These are phyloP conservation scores for Lasioglossum oenotherae DNA, from an alignment of 2,888 invertebrate species.

Conservation along the genomic window DNA sequence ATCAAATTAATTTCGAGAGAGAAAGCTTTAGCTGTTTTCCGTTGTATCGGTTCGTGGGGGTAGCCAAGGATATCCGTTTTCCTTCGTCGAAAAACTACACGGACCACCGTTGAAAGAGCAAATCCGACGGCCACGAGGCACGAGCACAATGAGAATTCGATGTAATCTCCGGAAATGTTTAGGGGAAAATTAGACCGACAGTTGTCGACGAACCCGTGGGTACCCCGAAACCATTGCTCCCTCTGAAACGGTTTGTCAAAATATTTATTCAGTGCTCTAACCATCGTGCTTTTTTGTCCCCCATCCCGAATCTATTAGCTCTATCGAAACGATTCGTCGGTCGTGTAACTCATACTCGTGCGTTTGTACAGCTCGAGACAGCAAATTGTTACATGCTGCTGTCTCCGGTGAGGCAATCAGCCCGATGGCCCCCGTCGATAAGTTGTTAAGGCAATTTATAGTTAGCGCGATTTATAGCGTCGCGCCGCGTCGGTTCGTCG, in stretches of 20 bases:
- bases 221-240: conserved; percentile 41
- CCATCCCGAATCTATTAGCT: conserved; percentile 12
- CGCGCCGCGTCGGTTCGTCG: not conserved
- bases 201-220: conserved; percentile 79
- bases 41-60: not conserved
- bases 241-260: conserved; percentile 79
- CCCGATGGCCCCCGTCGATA: not conserved
- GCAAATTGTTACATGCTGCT: not conserved
- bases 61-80: conserved; percentile 64
- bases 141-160: conserved; percentile 81
- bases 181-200: conserved; percentile 84
- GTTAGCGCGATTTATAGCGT: not conserved
- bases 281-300: conserved; percentile 54
- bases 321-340: not conserved
- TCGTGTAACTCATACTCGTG: not conserved
- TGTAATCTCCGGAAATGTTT: conserved; percentile 84
- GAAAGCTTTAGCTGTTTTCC: not conserved
- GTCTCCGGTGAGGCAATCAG: not conserved
- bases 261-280: conserved; percentile 79
- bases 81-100: conserved; percentile 70
- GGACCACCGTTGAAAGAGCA: conserved; percentile 60
- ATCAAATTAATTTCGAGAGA: not conserved
- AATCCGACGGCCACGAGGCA: conserved; percentile 51
- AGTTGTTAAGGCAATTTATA: not conserved
- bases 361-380: not conserved